Evolutionary conservation across 1,140 invertebrate species (phyloP).

Genomic region (Bombus affinis): DNA sequence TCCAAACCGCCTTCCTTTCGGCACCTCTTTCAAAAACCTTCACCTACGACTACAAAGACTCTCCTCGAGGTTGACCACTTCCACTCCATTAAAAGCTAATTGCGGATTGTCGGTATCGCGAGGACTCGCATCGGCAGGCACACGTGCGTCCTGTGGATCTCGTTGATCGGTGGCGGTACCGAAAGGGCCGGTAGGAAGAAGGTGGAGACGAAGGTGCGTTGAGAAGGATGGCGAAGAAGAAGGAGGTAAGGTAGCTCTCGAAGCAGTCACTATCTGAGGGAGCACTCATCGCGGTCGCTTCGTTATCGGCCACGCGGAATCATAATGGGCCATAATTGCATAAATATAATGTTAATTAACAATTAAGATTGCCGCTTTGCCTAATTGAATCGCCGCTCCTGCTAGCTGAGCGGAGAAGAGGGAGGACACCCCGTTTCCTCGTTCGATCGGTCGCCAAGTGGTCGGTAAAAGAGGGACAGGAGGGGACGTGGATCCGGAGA

Average conservation of each 20-base stretch:
- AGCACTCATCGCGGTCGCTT: slow-evolving; percentile 60
- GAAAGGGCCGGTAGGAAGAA: neutral
- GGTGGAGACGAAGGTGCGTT: slow-evolving; percentile 9
- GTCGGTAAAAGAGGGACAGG: neutral
- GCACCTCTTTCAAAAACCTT: neutral
- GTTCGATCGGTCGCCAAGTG: slow-evolving; percentile 22
- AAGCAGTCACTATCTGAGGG: slow-evolving; percentile 54
- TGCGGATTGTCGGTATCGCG: slow-evolving; percentile 35
- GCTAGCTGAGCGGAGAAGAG: slow-evolving; percentile 7
- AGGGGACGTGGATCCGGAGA: neutral
- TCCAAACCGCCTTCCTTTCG: neutral
- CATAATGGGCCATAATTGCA: slow-evolving; percentile 77
- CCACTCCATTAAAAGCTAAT: slow-evolving; percentile 32
- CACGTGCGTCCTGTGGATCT: slow-evolving; percentile 31
- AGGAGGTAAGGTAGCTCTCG: neutral
- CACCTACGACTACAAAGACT: neutral
- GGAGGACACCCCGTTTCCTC: neutral
- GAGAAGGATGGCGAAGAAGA: neutral
- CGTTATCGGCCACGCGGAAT: slow-evolving; percentile 69
- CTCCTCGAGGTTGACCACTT: neutral
- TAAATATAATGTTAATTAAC: slow-evolving; percentile 80
- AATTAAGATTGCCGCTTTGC: slow-evolving; percentile 75
- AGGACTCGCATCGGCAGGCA: slow-evolving; percentile 18
- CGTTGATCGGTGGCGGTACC: slow-evolving; percentile 24
- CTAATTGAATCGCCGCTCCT: slow-evolving; percentile 75